Evolutionary conservation across 92 coral and sea anemone species (phyloP).

Genomic region (Actinernus sp.): DNA sequence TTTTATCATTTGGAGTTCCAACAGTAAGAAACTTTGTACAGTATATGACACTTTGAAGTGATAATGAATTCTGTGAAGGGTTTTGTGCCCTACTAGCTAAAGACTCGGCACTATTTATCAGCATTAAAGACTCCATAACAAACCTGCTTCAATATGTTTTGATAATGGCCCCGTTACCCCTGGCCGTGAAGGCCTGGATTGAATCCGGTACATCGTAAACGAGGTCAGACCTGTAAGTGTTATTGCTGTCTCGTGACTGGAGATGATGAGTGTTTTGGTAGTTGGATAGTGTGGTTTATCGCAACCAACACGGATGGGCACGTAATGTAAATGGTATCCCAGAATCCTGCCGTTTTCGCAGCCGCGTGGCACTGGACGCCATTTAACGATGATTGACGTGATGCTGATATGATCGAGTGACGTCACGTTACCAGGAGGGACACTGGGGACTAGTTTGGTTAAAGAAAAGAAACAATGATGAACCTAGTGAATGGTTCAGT

Average conservation of each 20-base stretch:
- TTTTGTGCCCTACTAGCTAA: too few relatives aligned
- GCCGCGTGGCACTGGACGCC: background rate
- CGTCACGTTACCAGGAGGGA: constrained; percentile 1
- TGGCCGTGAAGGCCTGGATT: background rate
- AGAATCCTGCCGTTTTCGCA: background rate
- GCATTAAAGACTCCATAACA: background rate
- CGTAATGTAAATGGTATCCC: background rate
- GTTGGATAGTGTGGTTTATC: background rate
- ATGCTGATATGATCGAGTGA: background rate
- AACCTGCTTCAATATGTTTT: background rate
- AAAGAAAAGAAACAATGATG: too few relatives aligned
- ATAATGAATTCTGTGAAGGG: too few relatives aligned
- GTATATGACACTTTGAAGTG: too few relatives aligned
- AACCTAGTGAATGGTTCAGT: too few relatives aligned
- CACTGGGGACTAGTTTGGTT: constrained; percentile 7
- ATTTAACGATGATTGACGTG: background rate
- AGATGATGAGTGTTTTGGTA: background rate
- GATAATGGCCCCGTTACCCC: constrained; percentile 3
- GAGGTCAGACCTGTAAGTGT: background rate
- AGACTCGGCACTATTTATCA: too few relatives aligned
- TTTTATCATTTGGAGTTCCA: too few relatives aligned
- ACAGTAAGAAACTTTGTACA: too few relatives aligned
- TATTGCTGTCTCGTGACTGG: background rate
- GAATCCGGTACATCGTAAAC: background rate
- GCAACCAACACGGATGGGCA: background rate